Percentiles rank a stretch among this genome's conserved stretches.
These are phyloP conservation scores for Propithecus deckenii DNA, from an alignment of 2,797 vertebrate species.

Conservation along the genomic window DNA sequence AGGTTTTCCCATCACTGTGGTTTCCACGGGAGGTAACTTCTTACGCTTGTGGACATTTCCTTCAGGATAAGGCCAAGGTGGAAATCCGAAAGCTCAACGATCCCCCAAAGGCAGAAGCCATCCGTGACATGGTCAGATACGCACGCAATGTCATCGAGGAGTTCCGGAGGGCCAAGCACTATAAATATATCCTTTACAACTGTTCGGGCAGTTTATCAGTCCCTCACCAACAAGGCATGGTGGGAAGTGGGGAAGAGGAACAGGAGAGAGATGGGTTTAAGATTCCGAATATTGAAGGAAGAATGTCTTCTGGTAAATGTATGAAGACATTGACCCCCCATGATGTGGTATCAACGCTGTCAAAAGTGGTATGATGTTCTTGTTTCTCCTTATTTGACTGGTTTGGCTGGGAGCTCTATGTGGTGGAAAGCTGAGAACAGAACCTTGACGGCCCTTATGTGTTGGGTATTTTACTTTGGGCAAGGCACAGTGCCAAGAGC, in stretches of 20 bases:
- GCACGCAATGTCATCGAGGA: constrained; percentile 92
- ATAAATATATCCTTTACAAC: constrained; percentile 94
- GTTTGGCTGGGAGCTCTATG: neutral
- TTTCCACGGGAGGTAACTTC: neutral
- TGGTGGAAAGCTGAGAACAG: too few species aligned
- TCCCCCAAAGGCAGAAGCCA: constrained; percentile 85
- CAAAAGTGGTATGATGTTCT: fast-evolving
- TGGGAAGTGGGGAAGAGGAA: neutral
- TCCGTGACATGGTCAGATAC: constrained; percentile 92
- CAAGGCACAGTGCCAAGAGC: neutral
- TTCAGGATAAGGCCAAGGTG: constrained; percentile 93
- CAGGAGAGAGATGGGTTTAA: too few species aligned
- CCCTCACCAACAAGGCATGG: fast-evolving
- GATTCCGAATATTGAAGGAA: neutral
- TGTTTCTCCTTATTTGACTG: neutral
- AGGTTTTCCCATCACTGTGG: neutral
- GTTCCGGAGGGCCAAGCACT: constrained; percentile 91
- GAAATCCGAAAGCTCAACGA: constrained; percentile 89
- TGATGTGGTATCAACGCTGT: fast-evolving
- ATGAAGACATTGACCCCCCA: fast-evolving
- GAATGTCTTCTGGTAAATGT: neutral
- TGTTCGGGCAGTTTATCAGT: neutral
- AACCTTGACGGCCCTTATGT: neutral
- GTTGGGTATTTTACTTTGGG: neutral
- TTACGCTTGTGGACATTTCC: constrained; percentile 60